A percentile compares a stretch with the other conserved stretches of the same genome.
Conservation (phyloP, 2,888 invertebrate species). For the Notodonta dromedarius region DNA sequence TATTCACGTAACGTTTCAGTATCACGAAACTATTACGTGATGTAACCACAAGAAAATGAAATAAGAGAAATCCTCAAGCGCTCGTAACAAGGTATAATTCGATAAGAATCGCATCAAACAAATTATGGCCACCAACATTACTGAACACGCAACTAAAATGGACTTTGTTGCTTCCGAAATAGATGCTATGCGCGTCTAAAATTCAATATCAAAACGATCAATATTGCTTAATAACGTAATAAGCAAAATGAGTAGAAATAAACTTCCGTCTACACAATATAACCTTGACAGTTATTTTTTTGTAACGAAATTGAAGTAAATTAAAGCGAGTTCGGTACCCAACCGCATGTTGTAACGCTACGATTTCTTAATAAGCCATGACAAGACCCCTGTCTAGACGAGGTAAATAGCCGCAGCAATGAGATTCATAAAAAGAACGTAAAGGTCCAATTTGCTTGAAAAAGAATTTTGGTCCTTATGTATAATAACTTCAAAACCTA, state of each 20-base stretch:
- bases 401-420: background rate
- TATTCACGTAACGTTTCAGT: no score
- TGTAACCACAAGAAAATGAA: constrained; percentile 39
- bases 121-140: constrained; percentile 29
- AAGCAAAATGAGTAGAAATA: constrained; percentile 21
- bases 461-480: background rate
- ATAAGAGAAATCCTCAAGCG: constrained; percentile 46
- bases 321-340: background rate
- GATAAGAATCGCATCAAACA: constrained; percentile 44
- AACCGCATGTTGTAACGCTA: background rate
- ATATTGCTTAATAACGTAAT: constrained; percentile 9
- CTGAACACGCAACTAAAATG: constrained; percentile 15
- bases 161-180: constrained; percentile 18
- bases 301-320: constrained; percentile 6
- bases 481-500: background rate
- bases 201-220: background rate
- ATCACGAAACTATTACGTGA: constrained; percentile 25
- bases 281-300: constrained; percentile 19
- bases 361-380: constrained; percentile 1
- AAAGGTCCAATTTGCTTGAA: background rate
- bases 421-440: background rate
- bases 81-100: constrained; percentile 45
- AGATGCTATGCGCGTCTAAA: constrained; percentile 7
- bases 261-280: constrained; percentile 21
- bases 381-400: constrained; percentile 2